A percentile compares a stretch with the other conserved stretches of the same genome.
phyloP scores from a whole-genome alignment of 2,888 invertebrate species.

The Hermaeophaga mercurialis region DNA sequence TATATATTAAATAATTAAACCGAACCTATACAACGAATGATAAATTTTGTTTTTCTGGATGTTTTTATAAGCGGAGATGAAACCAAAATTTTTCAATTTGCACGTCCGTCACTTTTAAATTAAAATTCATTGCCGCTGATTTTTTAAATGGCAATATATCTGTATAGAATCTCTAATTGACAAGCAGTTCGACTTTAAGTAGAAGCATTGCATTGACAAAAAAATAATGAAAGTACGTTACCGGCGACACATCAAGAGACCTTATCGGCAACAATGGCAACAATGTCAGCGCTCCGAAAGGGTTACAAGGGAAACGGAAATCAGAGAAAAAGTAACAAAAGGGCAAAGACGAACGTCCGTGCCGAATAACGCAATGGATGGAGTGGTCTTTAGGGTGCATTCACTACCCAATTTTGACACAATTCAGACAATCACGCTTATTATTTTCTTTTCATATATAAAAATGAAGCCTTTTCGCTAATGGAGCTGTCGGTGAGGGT shows the following conservation, averaged over 20 bases:
- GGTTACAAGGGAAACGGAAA: slow-evolving; percentile 55
- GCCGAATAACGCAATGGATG: slow-evolving; percentile 52
- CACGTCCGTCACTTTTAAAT: too few species aligned
- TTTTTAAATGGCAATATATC: too few species aligned
- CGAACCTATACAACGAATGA: too few species aligned
- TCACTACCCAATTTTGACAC: slow-evolving; percentile 52
- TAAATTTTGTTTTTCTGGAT: too few species aligned
- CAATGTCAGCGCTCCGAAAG: slow-evolving; percentile 52
- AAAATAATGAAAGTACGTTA: slow-evolving; percentile 47
- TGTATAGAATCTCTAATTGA: slow-evolving; percentile 14
- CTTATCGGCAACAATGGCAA: slow-evolving; percentile 51
- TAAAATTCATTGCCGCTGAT: too few species aligned
- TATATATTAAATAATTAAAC: too few species aligned
- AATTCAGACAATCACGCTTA: slow-evolving; percentile 52
- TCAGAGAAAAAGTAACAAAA: slow-evolving; percentile 53
- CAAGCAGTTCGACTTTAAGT: slow-evolving; percentile 20
- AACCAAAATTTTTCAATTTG: too few species aligned
- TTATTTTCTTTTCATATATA: slow-evolving; percentile 36
- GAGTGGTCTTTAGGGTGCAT: slow-evolving; percentile 54
- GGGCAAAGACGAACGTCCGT: slow-evolving; percentile 45
- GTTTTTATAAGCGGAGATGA: too few species aligned
- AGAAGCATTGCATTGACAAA: slow-evolving; percentile 31
- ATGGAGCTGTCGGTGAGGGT: slow-evolving; percentile 1
- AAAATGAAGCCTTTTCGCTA: slow-evolving; percentile 24
- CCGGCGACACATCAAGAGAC: slow-evolving; percentile 43